These are phyloP conservation scores for Bettongia penicillata DNA, from an alignment of 2,113 vertebrate genomes.

Conservation along the genomic window DNA sequence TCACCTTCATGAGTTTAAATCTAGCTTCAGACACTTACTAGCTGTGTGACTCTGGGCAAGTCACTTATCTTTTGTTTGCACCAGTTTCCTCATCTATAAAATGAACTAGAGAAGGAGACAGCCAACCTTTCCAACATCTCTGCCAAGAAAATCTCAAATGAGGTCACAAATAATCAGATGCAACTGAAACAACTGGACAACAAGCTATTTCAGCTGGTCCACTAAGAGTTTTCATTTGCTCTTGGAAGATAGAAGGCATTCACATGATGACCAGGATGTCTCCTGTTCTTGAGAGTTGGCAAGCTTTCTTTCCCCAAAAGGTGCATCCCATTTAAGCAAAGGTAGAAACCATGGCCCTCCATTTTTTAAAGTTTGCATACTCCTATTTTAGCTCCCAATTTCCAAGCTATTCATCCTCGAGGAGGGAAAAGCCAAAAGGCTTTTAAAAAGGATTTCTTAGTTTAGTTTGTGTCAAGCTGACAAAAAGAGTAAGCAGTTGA, in stretches of 20 bases:
- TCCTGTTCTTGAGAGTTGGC: neutral
- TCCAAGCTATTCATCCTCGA: neutral
- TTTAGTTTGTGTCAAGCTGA: neutral
- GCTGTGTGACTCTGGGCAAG: neutral
- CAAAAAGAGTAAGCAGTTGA: neutral
- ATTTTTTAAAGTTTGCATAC: neutral
- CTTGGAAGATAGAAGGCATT: neutral
- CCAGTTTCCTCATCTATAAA: neutral
- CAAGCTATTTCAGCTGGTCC: neutral
- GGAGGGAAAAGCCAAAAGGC: neutral
- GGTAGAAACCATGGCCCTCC: neutral
- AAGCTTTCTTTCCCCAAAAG: neutral
- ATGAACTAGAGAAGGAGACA: neutral
- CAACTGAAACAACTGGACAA: neutral
- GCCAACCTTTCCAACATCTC: neutral
- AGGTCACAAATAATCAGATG: too few relatives aligned
- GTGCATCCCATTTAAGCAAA: neutral
- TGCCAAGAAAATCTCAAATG: neutral
- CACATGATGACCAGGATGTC: neutral
- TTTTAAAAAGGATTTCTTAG: neutral
- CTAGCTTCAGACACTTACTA: neutral
- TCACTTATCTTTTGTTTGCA: neutral
- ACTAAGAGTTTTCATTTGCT: neutral
- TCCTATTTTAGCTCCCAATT: neutral
- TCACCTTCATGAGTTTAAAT: neutral